These are phyloP conservation scores for Drosophila putrida DNA, from an alignment of 2,888 invertebrate species.

Conservation along the genomic window DNA sequence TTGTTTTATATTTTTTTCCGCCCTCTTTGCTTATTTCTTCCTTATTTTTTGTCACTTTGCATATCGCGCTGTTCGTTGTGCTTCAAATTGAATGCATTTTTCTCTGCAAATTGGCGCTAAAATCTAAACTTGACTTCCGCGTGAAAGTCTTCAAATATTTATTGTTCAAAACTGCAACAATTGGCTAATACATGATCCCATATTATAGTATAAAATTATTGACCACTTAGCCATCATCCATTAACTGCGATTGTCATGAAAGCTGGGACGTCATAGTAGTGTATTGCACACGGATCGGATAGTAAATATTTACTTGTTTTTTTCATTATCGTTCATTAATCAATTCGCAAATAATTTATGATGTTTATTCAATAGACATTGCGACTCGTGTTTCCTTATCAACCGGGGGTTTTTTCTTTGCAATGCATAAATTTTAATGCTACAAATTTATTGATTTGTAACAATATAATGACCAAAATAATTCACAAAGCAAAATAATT, in stretches of 20 bases:
- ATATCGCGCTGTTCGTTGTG: constrained; percentile 18
- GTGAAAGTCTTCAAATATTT: constrained; percentile 37
- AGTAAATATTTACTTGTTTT: not conserved
- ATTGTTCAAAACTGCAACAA: not conserved
- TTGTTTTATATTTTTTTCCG: constrained; percentile 50
- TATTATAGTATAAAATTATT: not conserved
- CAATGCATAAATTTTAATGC: constrained; percentile 2
- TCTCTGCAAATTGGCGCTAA: constrained; percentile 17
- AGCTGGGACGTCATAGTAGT: not conserved
- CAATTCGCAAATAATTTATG: constrained; percentile 39
- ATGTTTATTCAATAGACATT: constrained; percentile 6
- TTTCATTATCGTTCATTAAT: constrained; percentile 15
- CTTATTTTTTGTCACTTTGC: constrained; percentile 34
- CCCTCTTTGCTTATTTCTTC: not conserved
- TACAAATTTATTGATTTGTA: constrained; percentile 1
- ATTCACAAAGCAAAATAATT: not conserved
- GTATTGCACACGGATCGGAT: constrained; percentile 2
- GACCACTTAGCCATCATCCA: too few species aligned
- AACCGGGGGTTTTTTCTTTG: constrained; percentile 13
- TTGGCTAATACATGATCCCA: not conserved
- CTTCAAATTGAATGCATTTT: constrained; percentile 27
- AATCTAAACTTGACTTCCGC: constrained; percentile 29
- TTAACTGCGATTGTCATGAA: not conserved
- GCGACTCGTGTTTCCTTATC: constrained; percentile 14
- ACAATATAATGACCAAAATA: not conserved